These are phyloP conservation scores for Polypedilum pembai DNA, from an alignment of 1,140 invertebrate species.

Conservation along the genomic window DNA sequence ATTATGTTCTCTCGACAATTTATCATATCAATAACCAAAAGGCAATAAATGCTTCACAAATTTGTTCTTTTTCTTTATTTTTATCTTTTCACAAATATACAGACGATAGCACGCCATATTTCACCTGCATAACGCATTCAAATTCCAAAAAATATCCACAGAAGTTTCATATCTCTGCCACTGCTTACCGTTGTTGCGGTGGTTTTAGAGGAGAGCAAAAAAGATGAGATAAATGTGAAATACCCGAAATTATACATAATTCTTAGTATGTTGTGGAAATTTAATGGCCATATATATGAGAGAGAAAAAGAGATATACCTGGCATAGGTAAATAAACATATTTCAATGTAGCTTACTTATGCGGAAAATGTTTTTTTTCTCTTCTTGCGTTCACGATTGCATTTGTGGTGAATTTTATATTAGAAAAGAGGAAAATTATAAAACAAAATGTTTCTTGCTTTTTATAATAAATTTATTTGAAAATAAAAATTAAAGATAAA, in stretches of 20 bases:
- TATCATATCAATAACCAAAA: too few species aligned
- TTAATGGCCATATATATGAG: background rate
- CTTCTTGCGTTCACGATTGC: background rate
- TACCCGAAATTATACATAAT: constrained; percentile 2
- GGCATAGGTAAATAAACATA: constrained; percentile 18
- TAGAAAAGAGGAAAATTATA: background rate
- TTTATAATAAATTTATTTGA: too few species aligned
- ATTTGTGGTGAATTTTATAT: constrained; percentile 14
- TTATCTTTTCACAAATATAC: too few species aligned
- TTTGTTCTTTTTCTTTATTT: too few species aligned
- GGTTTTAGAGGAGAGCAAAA: background rate
- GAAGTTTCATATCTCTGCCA: background rate
- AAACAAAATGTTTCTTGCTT: too few species aligned
- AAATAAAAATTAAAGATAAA: too few species aligned
- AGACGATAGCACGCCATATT: background rate
- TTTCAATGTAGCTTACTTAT: constrained; percentile 18
- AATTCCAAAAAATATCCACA: background rate
- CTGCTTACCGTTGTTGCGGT: background rate
- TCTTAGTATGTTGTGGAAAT: constrained; percentile 11
- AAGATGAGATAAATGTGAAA: constrained; percentile 14
- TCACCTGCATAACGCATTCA: background rate
- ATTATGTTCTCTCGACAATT: too few species aligned
- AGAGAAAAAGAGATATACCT: background rate
- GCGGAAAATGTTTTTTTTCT: background rate
- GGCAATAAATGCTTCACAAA: too few species aligned